Percentiles rank a stretch among this genome's conserved stretches.
Conservation (phyloP, 2,888 invertebrate genomes). For the Melangyna quadrimaculata region DNA sequence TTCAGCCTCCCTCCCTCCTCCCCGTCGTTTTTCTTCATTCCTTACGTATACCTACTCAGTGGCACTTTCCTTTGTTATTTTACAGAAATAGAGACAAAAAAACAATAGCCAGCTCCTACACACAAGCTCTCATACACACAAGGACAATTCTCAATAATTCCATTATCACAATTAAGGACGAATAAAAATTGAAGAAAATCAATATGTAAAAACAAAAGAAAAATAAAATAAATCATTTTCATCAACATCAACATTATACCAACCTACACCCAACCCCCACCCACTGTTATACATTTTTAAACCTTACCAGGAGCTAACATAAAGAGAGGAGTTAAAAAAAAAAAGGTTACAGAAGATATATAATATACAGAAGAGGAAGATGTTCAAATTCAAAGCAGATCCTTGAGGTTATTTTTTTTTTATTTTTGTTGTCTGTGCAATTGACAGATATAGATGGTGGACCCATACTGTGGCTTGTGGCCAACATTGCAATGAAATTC, state of each 20-base stretch:
- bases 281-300: not conserved
- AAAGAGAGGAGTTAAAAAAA: not conserved
- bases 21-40: not conserved
- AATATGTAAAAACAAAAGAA: conserved; percentile 5
- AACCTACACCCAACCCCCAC: not conserved
- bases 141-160: conserved; percentile 37
- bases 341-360: not conserved
- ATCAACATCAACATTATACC: not conserved
- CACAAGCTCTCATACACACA: not conserved
- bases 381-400: conserved; percentile 33
- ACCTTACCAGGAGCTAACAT: not conserved
- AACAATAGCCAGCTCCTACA: conserved; percentile 26
- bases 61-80: conserved; percentile 26
- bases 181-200: conserved; percentile 53
- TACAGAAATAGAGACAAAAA: not conserved
- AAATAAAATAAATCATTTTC: conserved; percentile 7
- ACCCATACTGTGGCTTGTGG: conserved; percentile 1
- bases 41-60: not conserved
- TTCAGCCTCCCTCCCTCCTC: not conserved
- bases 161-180: conserved; percentile 52
- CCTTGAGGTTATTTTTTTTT: not conserved
- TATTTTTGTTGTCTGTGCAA: not conserved
- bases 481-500: conserved; percentile 12
- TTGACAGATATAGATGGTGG: not conserved
- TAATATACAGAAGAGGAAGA: conserved; percentile 12